Evolutionary conservation across 2,797 vertebrate genomes (phyloP), one percentile per base, ranked within the genome.

Genomic region (Danionella dracula): DNA sequence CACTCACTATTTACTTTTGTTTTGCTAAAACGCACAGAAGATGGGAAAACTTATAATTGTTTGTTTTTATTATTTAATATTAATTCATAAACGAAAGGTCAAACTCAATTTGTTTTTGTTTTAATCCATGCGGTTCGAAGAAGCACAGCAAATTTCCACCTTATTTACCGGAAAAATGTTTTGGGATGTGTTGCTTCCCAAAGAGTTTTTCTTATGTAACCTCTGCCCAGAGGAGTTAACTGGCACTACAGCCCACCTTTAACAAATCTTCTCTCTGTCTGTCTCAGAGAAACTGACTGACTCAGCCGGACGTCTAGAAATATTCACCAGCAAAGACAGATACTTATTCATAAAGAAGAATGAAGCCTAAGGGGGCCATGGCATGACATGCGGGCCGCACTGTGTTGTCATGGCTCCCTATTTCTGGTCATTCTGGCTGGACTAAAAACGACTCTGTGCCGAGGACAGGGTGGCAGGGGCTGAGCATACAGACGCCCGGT

Each of bases 391-490:
- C 44, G 9, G 49, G 37, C 54, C 21, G 44, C 16, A 45, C 46
- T 68, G 56, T 42, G 76, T 78, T 73, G 55, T 71, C 73, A 76
- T 76, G 71, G 69, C 54, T 16, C 57, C 58, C 48, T 16, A 21
- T 40, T 61, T 72, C 45, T 72, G 46, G 61, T 54, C 49, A 27
- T 69, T n/a, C 17, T 12, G 56, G 48, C 55, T 8, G 35, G 63
- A 49, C 76, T 73, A 31, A 67, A 21, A 65, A 64, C 57, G 49
- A 37, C 53, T 57, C 37, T 50, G 41, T 63, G 44, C 35, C 23
- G 40, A 40, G 40, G 31, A 31, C 41, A 74, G 45, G 49, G 42
- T 48, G 50, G 12, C 49, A 23, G 34, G 32, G 41, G 23, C 31
- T 9, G 31, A 38, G 48, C 32, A 66, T 60, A 44, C 62, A 49